Conservation (phyloP, 2,113 vertebrate genomes). For the Elgaria multicarinata region DNA sequence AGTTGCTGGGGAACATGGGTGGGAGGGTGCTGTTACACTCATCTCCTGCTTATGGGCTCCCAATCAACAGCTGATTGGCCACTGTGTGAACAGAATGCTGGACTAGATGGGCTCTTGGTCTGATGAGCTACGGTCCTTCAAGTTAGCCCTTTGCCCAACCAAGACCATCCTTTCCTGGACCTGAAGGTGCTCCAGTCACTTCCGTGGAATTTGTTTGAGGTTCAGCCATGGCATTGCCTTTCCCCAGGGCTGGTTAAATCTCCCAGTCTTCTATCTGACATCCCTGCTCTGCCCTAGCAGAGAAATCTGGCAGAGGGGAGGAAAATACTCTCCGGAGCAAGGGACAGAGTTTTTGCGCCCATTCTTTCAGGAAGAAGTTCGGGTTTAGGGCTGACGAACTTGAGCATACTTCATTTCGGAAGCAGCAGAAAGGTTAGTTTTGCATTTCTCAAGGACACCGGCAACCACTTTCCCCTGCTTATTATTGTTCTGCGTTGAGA, state of each 20-base stretch:
- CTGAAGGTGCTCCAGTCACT: too few species aligned
- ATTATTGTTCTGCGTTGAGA: not conserved
- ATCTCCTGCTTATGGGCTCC: too few species aligned
- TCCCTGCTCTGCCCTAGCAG: not conserved
- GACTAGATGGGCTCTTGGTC: too few species aligned
- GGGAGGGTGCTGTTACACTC: too few species aligned
- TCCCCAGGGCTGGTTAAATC: not conserved
- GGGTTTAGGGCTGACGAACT: not conserved
- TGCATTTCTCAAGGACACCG: slow-evolving; percentile 21
- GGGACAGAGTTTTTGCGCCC: accelerated
- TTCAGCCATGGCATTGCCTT: not conserved
- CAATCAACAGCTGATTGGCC: too few species aligned
- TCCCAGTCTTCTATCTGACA: not conserved
- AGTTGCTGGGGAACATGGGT: too few species aligned
- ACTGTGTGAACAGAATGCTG: too few species aligned
- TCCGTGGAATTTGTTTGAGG: too few species aligned
- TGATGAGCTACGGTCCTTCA: too few species aligned
- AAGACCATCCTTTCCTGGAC: too few species aligned
- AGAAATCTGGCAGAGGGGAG: accelerated
- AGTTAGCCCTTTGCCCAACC: too few species aligned
- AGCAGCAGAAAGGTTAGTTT: not conserved
- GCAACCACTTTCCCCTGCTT: not conserved
- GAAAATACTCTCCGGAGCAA: not conserved
- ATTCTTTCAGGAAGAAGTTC: not conserved
- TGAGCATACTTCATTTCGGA: accelerated